Evolutionary conservation across 2,888 invertebrate species (phyloP), one percentile per base, ranked within the genome.

Genomic region (Eumerus sabulonum): DNA sequence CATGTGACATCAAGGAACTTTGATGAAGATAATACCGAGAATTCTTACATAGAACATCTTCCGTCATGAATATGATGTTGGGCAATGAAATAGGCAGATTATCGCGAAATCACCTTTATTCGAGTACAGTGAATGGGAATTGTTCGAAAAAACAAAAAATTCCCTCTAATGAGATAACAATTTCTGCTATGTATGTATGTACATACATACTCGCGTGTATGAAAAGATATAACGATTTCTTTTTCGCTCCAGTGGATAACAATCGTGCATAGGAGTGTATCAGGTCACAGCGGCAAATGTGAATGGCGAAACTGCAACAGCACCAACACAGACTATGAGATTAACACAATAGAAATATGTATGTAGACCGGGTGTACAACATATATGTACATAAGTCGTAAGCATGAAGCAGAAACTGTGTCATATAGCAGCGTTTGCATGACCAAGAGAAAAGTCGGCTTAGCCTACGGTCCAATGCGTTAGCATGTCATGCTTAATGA

Each of bases 401-500:
- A 59, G 63, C 76, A 71, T 64, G 53, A 68, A 68, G 59, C 42
- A 45, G 51, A 74, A 79, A 64, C 79, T 79, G 64, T 79, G 79
- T 70, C 79, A 74, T 50, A 9, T n/a, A 50, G 54, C 47, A 53
- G 48, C 62, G 18, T 66, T 72, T 60, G 60, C 60, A 60, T 71
- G 66, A 62, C 62, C 47, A 73, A 72, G 77, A 72, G 77, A 72
- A 79, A 73, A 59, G 63, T 79, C 53, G 59, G 74, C 44, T 60
- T 74, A 27, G 27, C 7, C 74, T 74, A 79, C 74, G 79, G 74
- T 70, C 74, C 74, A 70, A 74, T n/a, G 40, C 54, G 68, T 74
- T 79, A 70, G 79, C 74, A 79, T 74, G 79, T 27, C 47, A 44
- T 68, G 77, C 40, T 68, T 53, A 79, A 63, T 68, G 59, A 68